Base-by-base conservation (phyloP, 2,113 vertebrate genomes). In the Motacilla alba region DNA sequence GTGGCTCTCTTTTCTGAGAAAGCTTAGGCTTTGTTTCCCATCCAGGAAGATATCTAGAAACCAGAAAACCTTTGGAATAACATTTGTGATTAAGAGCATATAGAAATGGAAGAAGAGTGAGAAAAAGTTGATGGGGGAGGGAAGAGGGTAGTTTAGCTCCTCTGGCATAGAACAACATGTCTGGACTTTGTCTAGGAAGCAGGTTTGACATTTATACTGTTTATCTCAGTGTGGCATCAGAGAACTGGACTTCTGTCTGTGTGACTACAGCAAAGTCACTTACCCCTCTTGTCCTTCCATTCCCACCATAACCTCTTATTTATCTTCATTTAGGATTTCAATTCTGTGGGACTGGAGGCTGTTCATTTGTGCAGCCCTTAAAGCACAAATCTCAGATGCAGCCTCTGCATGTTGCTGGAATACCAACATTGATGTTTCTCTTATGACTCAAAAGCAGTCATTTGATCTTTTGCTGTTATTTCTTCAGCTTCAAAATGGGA, bases 191-290 rank as follows among this genome's bases (percentile, higher is more conserved):
- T 93, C 90, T 91, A 73, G 28, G 53, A 73, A 85, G 67, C 49
- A 90, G 87, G 72, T 94, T 92, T 91, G 87, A 92, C 75, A 59
- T 93, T 96, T 93, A 68, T 89, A 33, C 52, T 70, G 35, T 81
- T 74, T 93, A 77, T 94, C 93, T 89, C 59, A 50, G 35, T 39
- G 43, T 77, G 60, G 73, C 80, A 92, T 90, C 89, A 87, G 76
- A 70, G 46, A 90, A 75, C 47, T 95, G 68, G 39, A 52, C 90
- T 93, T 87, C 85, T 93, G 68, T 70, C 89, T 77, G 28, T 83
- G 64, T 77, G 64, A 92, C 60, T 53, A 20, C 5, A 63, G 56
- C 39, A 74, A 83, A 94, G 39, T 63, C 64, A 77, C 50, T 83
- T 93, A 70, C 19, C 9, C 63, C 33, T 47, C 87, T 37, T 67